Percentiles rank a stretch among this genome's conserved stretches.
phyloP scores from a whole-genome alignment of 2,888 invertebrate species.

The Orthosia gracilis region DNA sequence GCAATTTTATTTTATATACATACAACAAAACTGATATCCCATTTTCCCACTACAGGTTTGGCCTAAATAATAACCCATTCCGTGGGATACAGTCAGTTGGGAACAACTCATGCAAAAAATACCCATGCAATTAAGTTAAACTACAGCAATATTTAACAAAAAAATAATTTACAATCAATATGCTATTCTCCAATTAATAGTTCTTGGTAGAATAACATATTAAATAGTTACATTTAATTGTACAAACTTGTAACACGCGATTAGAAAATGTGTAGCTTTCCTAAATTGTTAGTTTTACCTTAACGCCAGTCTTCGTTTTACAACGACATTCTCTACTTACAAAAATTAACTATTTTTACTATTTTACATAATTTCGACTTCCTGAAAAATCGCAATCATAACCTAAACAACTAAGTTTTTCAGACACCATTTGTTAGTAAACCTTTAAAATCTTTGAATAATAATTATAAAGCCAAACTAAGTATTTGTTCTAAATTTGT shows the following conservation, averaged over 20 bases:
- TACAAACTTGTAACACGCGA: constrained; percentile 59
- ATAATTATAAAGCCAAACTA: constrained; percentile 30
- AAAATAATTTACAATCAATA: constrained; percentile 82
- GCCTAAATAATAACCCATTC: constrained; percentile 51
- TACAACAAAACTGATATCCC: constrained; percentile 48
- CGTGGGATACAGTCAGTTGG: constrained; percentile 65
- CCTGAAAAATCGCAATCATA: constrained; percentile 33
- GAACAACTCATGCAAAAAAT: constrained; percentile 78
- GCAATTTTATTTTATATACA: constrained; percentile 40
- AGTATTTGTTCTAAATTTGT: constrained; percentile 39
- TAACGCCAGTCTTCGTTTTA: constrained; percentile 39
- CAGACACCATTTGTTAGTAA: constrained; percentile 59
- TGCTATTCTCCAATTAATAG: constrained; percentile 67
- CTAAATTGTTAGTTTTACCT: constrained; percentile 41
- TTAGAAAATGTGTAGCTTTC: constrained; percentile 32
- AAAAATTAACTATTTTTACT: constrained; percentile 34
- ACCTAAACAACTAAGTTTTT: constrained; percentile 36
- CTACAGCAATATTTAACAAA: constrained; percentile 73
- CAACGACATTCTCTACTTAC: constrained; percentile 34
- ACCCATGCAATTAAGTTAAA: constrained; percentile 82
- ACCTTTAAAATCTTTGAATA: constrained; percentile 17
- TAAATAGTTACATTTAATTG: constrained; percentile 62
- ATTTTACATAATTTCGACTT: constrained; percentile 26
- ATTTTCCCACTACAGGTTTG: constrained; percentile 42
- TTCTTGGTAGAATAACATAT: constrained; percentile 72